Evolutionary conservation across 1,140 invertebrate species (phyloP), one percentile per base, ranked within the genome.

Genomic region (Achroia grisella): DNA sequence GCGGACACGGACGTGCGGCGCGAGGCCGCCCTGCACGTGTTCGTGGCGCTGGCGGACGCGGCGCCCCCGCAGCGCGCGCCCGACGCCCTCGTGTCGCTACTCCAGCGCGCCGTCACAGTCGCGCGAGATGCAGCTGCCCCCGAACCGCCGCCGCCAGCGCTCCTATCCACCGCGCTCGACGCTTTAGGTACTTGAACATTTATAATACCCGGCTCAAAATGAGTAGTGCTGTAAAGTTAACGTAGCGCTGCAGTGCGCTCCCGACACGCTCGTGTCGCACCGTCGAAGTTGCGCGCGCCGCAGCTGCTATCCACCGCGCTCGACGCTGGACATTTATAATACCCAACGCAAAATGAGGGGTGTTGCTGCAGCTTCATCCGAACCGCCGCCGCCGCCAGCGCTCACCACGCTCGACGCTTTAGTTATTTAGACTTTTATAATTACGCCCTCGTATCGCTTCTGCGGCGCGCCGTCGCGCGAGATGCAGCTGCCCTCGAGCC

Each of bases 11-110:
- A 82, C 36, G 71, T 78, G 39, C 92, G 92, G 89, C 89, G 91
- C 51, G 88, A 98, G 71, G 92, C 94, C 1, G 91, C 92, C 33
- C 88, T 97, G 52, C 95, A 94, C 85, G 93, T 93, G 30, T 94
- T 95, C 70, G 88, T 89, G 35, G 92, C 95, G 13, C 84, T 97
- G 4, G 91, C 94, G 0, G 95, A 96, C 71, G 91, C 89, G 49
- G 89, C 94, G 10, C 90, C 89, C 30, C 70, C 86, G 13, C 86
- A 90, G 34, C 89, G 91, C 55, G 78, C 95, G 54, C 89, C 90
- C 91, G 50, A 78, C 93, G 52, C 89, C 36, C 76, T 95, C 31
- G 89, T 95, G 72, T 82, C 89, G 45, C 87, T 95, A 9, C 86
- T 94, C 4, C 87, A 65, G 74, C 90, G 71, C 86, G 94, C 57